Conservation (phyloP, 2,797 vertebrate species). For the Menidia menidia region DNA sequence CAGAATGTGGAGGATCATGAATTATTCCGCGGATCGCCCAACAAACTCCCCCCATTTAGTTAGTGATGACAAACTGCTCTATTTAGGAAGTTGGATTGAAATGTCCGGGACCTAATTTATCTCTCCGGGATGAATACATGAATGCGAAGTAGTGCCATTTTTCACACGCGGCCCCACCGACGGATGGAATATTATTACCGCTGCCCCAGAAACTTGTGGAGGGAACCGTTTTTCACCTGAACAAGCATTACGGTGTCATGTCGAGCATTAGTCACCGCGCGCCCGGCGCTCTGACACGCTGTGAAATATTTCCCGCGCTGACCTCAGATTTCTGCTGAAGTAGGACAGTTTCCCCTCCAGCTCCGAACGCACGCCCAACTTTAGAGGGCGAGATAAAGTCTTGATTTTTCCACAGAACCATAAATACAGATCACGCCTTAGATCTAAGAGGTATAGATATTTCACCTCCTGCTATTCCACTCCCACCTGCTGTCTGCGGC, state of each 20-base stretch:
- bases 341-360: slow-evolving; percentile 74
- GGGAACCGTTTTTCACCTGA: slow-evolving; percentile 84
- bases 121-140: slow-evolving; percentile 81
- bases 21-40: slow-evolving; percentile 64
- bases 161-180: slow-evolving; percentile 66
- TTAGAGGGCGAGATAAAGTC: slow-evolving; percentile 56
- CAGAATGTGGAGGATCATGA: slow-evolving; percentile 50
- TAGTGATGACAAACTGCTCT: slow-evolving; percentile 81
- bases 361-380: slow-evolving; percentile 42
- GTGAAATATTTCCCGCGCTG: slow-evolving; percentile 78
- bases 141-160: slow-evolving; percentile 82
- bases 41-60: slow-evolving; percentile 58
- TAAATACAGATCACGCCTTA: slow-evolving; percentile 63
- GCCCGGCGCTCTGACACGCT: slow-evolving; percentile 63
- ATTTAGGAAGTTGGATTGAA: slow-evolving; percentile 83
- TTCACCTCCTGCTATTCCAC: slow-evolving; percentile 33
- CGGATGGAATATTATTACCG: slow-evolving; percentile 81
- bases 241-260: slow-evolving; percentile 83
- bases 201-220: slow-evolving; percentile 82
- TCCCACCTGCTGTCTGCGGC: slow-evolving; percentile 32
- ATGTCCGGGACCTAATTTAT: slow-evolving; percentile 78
- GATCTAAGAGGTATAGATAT: slow-evolving; percentile 37
- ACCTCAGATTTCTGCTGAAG: slow-evolving; percentile 82
- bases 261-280: slow-evolving; percentile 80
- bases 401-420: slow-evolving; percentile 57